Conservation (phyloP, 2,113 vertebrate species). For the Pardalotus punctatus region DNA sequence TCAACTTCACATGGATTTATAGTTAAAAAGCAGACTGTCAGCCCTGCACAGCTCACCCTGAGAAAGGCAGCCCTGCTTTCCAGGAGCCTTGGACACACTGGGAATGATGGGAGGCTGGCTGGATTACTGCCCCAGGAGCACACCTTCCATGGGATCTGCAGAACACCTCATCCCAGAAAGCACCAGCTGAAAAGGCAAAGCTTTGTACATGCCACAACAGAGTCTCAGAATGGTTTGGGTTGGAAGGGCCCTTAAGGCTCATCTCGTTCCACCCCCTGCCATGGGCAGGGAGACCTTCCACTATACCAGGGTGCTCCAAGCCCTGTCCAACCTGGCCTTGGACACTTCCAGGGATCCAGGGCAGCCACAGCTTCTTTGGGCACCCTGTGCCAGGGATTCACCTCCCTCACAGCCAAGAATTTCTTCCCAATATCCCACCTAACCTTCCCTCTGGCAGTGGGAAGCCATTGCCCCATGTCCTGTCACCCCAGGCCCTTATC, state of each 20-base stretch:
- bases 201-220: fast-evolving
- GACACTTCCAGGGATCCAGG: background rate
- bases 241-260: background rate
- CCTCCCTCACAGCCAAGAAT: fast-evolving
- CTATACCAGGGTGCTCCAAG: fast-evolving
- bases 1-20: fast-evolving
- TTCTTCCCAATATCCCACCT: background rate
- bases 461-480: background rate
- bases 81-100: background rate
- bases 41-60: background rate
- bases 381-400: fast-evolving
- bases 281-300: background rate
- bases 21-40: background rate
- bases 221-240: background rate
- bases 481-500: fast-evolving
- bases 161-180: background rate
- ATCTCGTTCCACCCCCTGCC: background rate
- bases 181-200: background rate
- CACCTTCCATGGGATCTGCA: background rate
- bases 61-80: background rate
- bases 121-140: background rate
- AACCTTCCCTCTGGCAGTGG: background rate
- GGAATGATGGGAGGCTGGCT: background rate
- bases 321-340: fast-evolving
- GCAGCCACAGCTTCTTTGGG: background rate